Base-by-base conservation (phyloP, 2,888 invertebrate genomes). In the Sarcophaga variegata region DNA sequence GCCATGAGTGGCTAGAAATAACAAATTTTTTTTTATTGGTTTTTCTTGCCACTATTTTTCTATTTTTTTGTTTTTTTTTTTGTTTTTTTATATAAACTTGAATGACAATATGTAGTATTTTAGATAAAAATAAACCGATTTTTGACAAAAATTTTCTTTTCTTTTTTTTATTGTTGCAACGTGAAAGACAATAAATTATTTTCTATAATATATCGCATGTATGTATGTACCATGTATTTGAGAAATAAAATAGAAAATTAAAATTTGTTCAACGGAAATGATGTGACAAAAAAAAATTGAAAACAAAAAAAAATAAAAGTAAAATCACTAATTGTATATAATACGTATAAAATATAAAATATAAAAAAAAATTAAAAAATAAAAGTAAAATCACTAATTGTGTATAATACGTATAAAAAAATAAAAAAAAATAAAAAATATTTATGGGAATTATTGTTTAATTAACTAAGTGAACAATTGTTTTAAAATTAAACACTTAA, bases 31-130 rank as follows among this genome's bases (percentile, higher is more conserved):
- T 6, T 37, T 37, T 37, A 10, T 37, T 37, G 10, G 37, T 0
- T 2, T 12, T 12, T 54, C 4, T 54, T 14, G 14, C 14, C 12
- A 49, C 0, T 49, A 49, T 49, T 49, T 49, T 37, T 37, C 6
- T 37, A 37, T 1, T 4, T n/a, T 49, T 25, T 76, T 59, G 4
- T 12, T 27, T 4, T 27, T 49, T 25, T 76, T 45, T 60, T 54
- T 60, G n/a, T 47, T 71, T 66, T 63, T 11, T 69, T 71, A 1
- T 14, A 54, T 54, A 54, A 54, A 14, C 37, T 25, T 84, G 80
- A 84, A 84, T 80, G 76, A 67, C 84, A 84, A 77, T 76, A 84
- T 22, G 72, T 80, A 66, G 59, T 64, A 80, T 72, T 70, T 79
- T 71, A 49, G 49, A 54, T 22, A 71, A 79, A 66, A 37, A 76